phyloP scores from a whole-genome alignment of 1,140 invertebrate genomes.

The Pachyrhynchus sulphureomaculatus region DNA sequence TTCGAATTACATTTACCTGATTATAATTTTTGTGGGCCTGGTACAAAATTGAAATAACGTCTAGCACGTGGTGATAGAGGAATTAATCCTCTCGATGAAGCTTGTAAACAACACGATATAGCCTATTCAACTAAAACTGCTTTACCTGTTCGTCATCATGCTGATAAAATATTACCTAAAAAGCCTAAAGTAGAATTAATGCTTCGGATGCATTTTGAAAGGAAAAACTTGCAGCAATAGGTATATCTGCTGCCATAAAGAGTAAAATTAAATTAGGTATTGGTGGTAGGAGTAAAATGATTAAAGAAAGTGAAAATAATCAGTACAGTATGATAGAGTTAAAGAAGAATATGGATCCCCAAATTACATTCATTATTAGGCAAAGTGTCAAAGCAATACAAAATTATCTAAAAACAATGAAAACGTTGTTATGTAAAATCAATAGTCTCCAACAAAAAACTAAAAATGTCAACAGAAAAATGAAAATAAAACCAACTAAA shows the following conservation, averaged over 20 bases:
- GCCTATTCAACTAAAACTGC: conserved; percentile 48
- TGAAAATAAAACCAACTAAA: too few relatives aligned
- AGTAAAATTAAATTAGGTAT: conserved; percentile 38
- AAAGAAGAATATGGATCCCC: too few relatives aligned
- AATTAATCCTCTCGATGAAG: conserved; percentile 52
- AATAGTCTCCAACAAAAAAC: too few relatives aligned
- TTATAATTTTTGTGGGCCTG: conserved; percentile 54
- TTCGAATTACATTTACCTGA: conserved; percentile 53
- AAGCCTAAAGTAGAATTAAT: conserved; percentile 48
- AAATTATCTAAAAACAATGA: too few relatives aligned
- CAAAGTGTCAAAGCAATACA: too few relatives aligned
- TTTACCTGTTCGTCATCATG: conserved; percentile 46
- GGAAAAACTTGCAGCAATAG: conserved; percentile 42
- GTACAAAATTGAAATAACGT: conserved; percentile 52
- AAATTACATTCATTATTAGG: too few relatives aligned
- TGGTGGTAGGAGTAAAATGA: conserved; percentile 15
- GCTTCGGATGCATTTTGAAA: conserved; percentile 46
- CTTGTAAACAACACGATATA: conserved; percentile 55
- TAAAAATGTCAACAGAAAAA: too few relatives aligned
- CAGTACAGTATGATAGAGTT: too few relatives aligned
- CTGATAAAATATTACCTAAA: conserved; percentile 50
- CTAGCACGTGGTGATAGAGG: conserved; percentile 50
- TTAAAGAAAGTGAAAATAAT: too few relatives aligned
- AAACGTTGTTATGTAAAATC: too few relatives aligned
- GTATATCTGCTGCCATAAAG: conserved; percentile 31